Evolutionary conservation across 2,888 invertebrate genomes (phyloP), one percentile per base, ranked within the genome.

Genomic region (Smittia aterrima): DNA sequence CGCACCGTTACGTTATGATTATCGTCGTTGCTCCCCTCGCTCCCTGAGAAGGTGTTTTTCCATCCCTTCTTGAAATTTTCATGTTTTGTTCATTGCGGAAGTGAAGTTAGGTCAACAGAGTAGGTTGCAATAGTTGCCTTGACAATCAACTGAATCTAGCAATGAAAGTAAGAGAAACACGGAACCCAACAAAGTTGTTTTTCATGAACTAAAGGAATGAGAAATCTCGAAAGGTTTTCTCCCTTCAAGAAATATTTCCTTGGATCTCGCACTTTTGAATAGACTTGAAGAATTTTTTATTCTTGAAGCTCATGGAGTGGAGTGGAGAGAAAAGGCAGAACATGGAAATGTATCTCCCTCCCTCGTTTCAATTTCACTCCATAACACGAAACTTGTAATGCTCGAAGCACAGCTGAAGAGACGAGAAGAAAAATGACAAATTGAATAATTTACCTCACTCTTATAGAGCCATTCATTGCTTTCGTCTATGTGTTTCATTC

Each of bases 381-480:
- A 47, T 47, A 16, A 47, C 2, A 32, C 32, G 32, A 47, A n/a
- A 47, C 16, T 47, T 47, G 47, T 47, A 11, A 47, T 16, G 16
- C 47, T 47, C 3, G 16, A 11, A 47, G 16, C 47, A n/a, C 47
- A 47, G 47, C 47, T 47, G 47, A 47, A 11, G 47, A 47, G 47
- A n/a, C 18, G 22, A 20, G 58, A 20, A 27, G 54, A 54, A 53
- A 54, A 53, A 53, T 70, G 70, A 70, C 70, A 70, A 70, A 70
- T 70, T 70, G 70, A 70, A 54, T 70, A 70, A 70, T 70, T 70
- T 70, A 54, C 70, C 41, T 70, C 53, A 13, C 25, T 7, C 53
- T 54, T 70, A 70, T 54, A 41, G 41, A 47, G 47, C 20, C 16
- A 70, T 70, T 53, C 53, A 27, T 53, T 68, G 47, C 16, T 16